Evolutionary conservation across 1,140 invertebrate genomes (phyloP).

Genomic region (Papilio aristodemus): DNA sequence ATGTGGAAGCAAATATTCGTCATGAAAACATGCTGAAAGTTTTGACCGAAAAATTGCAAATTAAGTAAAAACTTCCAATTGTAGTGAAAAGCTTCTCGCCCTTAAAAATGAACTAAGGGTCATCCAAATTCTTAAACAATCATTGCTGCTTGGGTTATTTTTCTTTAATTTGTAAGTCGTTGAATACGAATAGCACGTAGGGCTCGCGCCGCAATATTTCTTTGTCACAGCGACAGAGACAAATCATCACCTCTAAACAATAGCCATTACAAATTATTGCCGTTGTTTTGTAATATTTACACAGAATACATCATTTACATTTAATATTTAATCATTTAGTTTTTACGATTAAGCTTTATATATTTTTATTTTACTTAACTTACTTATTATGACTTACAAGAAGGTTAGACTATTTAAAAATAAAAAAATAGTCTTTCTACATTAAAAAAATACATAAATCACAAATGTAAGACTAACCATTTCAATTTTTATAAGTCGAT

Average conservation of each 20-base stretch:
- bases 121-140: slow-evolving; percentile 2
- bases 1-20: too few species aligned
- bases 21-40: too few species aligned
- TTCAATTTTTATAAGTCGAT: too few species aligned
- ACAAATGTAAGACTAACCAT: too few species aligned
- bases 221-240: slow-evolving; percentile 15
- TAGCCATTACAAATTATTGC: neutral
- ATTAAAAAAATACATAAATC: too few species aligned
- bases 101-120: neutral
- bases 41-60: too few species aligned
- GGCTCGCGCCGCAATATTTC: slow-evolving; percentile 12
- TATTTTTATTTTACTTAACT: too few species aligned
- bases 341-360: neutral
- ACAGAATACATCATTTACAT: slow-evolving; percentile 11
- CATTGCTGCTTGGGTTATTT: neutral
- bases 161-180: neutral
- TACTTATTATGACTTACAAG: too few species aligned
- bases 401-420: too few species aligned
- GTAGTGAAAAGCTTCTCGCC: neutral
- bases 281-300: neutral
- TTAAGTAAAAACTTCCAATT: too few species aligned
- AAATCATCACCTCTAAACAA: slow-evolving; percentile 15
- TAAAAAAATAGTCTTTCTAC: too few species aligned
- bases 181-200: neutral
- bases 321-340: slow-evolving; percentile 1